phyloP scores from a whole-genome alignment of 2,797 vertebrate genomes.

The Pipistrellus kuhlii region DNA sequence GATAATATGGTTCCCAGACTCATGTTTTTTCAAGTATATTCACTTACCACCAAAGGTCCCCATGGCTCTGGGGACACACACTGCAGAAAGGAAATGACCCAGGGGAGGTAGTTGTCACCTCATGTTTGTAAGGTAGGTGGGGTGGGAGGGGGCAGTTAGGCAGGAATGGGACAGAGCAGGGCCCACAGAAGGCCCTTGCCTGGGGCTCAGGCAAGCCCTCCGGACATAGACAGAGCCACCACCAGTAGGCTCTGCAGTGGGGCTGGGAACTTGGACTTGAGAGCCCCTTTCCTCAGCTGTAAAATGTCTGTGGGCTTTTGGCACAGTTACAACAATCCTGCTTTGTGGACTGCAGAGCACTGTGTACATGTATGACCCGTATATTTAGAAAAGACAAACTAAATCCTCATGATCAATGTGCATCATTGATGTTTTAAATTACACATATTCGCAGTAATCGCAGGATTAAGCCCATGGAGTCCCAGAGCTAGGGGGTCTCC shows the following conservation, averaged over 20 bases:
- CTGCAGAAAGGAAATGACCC: neutral
- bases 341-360: neutral
- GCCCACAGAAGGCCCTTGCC: neutral
- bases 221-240: too few relatives aligned
- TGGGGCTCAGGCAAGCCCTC: neutral
- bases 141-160: fast-evolving
- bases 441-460: neutral
- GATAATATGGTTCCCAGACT: neutral
- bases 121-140: neutral
- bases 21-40: neutral
- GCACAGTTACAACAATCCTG: neutral
- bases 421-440: constrained; percentile 45
- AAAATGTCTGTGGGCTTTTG: constrained; percentile 37
- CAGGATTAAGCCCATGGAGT: neutral
- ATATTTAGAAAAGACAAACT: constrained; percentile 37
- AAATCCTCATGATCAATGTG: neutral
- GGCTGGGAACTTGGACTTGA: neutral
- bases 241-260: fast-evolving
- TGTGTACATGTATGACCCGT: neutral
- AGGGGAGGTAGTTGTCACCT: neutral
- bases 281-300: neutral
- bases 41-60: neutral
- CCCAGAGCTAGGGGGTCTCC: neutral
- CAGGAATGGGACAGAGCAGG: neutral
- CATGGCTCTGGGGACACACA: neutral